Conservation (phyloP, 2,113 vertebrate genomes). For the Coreoperca whiteheadi region DNA sequence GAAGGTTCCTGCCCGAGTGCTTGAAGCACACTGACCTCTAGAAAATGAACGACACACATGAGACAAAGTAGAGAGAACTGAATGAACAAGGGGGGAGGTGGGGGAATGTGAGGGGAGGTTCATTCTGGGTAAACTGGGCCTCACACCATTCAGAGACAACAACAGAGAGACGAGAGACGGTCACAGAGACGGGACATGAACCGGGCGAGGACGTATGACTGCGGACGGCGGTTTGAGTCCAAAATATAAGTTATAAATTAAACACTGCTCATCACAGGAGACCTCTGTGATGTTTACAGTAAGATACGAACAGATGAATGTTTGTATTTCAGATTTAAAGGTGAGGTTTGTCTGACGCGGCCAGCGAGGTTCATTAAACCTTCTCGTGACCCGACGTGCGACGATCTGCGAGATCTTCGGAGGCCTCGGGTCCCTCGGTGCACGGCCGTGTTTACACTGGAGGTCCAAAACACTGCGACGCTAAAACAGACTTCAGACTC, state of each 20-base stretch:
- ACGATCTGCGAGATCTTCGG: not conserved
- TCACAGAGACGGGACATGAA: constrained; percentile 25
- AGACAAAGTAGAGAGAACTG: not conserved
- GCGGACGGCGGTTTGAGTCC: not conserved
- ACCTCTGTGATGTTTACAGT: not conserved
- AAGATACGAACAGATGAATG: not conserved
- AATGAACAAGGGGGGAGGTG: not conserved
- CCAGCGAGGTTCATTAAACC: not conserved
- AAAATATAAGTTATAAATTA: not conserved
- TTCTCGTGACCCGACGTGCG: not conserved
- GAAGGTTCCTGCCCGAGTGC: constrained; percentile 1
- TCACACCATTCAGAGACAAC: constrained; percentile 46
- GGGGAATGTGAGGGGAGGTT: not conserved
- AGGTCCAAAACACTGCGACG: not conserved
- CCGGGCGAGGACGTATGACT: not conserved
- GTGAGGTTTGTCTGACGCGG: not conserved
- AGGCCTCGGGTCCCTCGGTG: not conserved
- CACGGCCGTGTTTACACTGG: not conserved
- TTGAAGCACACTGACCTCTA: constrained; percentile 45
- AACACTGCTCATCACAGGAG: not conserved
- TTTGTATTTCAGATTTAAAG: not conserved
- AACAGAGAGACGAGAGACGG: constrained; percentile 16
- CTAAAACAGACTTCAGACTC: not conserved
- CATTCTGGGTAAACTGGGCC: constrained; percentile 45
- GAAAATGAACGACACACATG: not conserved